Conservation (phyloP, 2,113 vertebrate species). For the Mesocricetus auratus region DNA sequence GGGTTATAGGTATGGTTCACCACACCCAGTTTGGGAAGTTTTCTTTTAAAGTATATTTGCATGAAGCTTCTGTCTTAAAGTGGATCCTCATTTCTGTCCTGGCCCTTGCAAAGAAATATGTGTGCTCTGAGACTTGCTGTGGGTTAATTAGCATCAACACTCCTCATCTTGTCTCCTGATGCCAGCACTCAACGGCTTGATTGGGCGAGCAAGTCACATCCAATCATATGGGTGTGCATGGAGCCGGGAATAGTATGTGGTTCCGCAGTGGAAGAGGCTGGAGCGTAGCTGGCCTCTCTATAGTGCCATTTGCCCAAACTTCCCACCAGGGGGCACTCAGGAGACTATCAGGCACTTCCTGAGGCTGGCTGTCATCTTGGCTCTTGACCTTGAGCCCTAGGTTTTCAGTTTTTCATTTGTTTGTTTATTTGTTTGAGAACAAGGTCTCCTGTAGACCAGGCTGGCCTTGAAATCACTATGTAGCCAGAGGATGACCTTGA, state of each 20-base stretch:
- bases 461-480: neutral
- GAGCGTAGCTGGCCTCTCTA: neutral
- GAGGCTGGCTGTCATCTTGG: neutral
- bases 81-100: neutral
- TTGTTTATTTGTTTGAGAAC: neutral
- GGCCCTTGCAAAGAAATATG: neutral
- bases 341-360: neutral
- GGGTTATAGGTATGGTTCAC: neutral
- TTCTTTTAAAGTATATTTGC: neutral
- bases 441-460: neutral
- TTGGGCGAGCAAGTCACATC: fast-evolving
- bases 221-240: fast-evolving
- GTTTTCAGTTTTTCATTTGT: neutral
- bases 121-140: neutral
- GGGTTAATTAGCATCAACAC: neutral
- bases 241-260: neutral
- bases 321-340: neutral
- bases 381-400: neutral
- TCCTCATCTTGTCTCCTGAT: neutral
- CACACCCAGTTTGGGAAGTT: neutral
- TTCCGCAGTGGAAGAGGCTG: neutral
- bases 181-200: neutral
- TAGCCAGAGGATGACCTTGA: neutral
- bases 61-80: neutral
- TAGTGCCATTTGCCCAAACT: neutral